Percentiles rank a stretch among this genome's conserved stretches.
phyloP scores from a whole-genome alignment of 2,113 vertebrate genomes.

The Heterotilapia buettikoferi region DNA sequence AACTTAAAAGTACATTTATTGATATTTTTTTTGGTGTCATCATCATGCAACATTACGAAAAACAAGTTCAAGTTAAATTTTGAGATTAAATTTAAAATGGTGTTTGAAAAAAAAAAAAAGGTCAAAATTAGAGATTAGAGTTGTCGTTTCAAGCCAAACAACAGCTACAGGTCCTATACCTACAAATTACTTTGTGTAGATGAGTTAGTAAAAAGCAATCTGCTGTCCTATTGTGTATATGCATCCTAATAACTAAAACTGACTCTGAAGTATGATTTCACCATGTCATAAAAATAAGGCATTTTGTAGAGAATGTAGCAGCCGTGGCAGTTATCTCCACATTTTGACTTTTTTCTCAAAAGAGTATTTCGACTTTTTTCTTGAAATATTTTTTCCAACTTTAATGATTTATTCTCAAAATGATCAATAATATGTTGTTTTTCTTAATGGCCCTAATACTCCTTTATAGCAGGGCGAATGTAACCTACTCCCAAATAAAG shows the following conservation, averaged over 20 bases:
- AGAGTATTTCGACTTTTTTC: rapidly evolving
- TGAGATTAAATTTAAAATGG: background rate
- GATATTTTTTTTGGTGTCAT: background rate
- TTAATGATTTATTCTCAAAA: background rate
- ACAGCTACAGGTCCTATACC: background rate
- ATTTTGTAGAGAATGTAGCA: background rate
- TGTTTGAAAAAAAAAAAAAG: background rate
- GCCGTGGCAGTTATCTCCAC: background rate
- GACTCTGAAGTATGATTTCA: background rate
- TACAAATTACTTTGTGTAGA: background rate
- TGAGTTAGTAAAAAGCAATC: background rate
- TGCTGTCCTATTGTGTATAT: background rate
- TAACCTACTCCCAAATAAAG: background rate
- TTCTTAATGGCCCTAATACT: background rate
- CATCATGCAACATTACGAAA: background rate
- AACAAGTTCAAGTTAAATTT: background rate
- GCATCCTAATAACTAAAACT: background rate
- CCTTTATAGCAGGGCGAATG: background rate
- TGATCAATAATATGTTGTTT: background rate
- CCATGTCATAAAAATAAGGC: background rate
- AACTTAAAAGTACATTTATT: background rate
- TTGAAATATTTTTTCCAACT: background rate
- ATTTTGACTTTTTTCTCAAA: background rate
- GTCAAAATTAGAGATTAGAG: background rate
- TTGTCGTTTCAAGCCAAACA: background rate